A percentile compares a stretch with the other conserved stretches of the same genome.
Conservation (phyloP, 2,888 invertebrate species). For the Tachina fera region DNA sequence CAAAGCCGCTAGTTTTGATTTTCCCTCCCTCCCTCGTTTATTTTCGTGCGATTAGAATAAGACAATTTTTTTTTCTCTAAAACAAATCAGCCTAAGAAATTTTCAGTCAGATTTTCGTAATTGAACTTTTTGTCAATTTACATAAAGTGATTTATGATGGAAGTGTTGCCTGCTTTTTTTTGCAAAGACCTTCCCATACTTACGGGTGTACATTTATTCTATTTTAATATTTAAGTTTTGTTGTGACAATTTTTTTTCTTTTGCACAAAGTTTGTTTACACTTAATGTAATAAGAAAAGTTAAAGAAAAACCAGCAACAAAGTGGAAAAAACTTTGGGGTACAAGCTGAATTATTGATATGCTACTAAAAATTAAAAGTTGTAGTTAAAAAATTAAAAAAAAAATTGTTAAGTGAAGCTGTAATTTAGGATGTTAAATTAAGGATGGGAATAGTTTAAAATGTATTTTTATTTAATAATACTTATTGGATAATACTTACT, state of each 20-base stretch:
- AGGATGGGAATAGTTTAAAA: too few species aligned
- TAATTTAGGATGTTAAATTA: not conserved
- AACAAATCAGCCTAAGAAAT: not conserved
- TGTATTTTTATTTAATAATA: too few species aligned
- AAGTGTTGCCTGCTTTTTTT: not conserved
- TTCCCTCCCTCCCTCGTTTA: not conserved
- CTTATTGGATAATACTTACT: too few species aligned
- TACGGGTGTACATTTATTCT: slow-evolving; percentile 21
- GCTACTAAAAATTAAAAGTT: not conserved
- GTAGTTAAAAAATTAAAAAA: too few species aligned
- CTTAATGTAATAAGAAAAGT: slow-evolving; percentile 26
- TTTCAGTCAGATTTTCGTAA: not conserved
- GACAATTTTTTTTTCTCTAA: not conserved
- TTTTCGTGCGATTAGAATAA: too few species aligned
- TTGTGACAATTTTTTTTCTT: slow-evolving; percentile 50
- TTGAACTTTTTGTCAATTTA: not conserved
- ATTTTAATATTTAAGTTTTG: slow-evolving; percentile 52
- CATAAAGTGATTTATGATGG: not conserved
- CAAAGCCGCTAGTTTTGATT: not conserved
- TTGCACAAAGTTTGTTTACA: slow-evolving; percentile 15
- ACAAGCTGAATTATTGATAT: not conserved
- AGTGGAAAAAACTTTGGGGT: not conserved
- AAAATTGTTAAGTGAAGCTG: not conserved
- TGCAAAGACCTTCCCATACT: not conserved
- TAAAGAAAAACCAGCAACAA: not conserved